Evolutionary conservation across 2,113 vertebrate species (phyloP), one percentile per base, ranked within the genome.

Genomic region (Probosciger aterrimus): DNA sequence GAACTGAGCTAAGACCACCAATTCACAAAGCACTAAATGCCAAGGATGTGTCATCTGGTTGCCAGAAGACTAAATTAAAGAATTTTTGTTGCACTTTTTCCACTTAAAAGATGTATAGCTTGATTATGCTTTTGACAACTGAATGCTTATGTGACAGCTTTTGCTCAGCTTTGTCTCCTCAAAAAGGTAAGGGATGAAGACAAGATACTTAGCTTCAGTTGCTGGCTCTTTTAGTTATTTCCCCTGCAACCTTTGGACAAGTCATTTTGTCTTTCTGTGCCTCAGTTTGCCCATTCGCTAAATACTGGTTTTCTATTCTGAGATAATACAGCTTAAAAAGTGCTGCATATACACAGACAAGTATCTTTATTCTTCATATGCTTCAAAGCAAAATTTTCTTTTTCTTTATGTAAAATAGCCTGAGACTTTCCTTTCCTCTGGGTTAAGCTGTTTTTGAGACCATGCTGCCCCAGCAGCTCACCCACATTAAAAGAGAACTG

Each of bases 401-500:
- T 30, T 79, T 85, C 39, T 49, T 35, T 7, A 67, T 50, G 6
- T 67, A 28, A 89, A 92, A 93, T 15, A 73, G 46, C 41, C 62
- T 20, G 24, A 87, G 22, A 67, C 18, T 73, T 59, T 73, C 78
- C 62, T 81, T 93, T 84, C 60, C 82, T 41, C 39, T 5, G 2
- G 6, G 12, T 28, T 91, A 86, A 93, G 78, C 63, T 57, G 37
- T n/a, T 92, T 86, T 75, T 74, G 79, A 68, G 28, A 69, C 55
- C 60, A 22, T 5, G 22, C 47, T 96, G 80, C 30, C 91, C 64
- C 84, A 76, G 64, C 77, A 86, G 65, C 77, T 90, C 74, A 77
- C 53, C 44, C 90, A 93, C 81, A 87, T 68, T 53, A 95, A 93
- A 93, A 68, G 79, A 95, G 86, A 93, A 93, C 68, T 74, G 37